A percentile compares a stretch with the other conserved stretches of the same genome.
Conservation (phyloP, 1,140 invertebrate species). For the Drosophila erecta region DNA sequence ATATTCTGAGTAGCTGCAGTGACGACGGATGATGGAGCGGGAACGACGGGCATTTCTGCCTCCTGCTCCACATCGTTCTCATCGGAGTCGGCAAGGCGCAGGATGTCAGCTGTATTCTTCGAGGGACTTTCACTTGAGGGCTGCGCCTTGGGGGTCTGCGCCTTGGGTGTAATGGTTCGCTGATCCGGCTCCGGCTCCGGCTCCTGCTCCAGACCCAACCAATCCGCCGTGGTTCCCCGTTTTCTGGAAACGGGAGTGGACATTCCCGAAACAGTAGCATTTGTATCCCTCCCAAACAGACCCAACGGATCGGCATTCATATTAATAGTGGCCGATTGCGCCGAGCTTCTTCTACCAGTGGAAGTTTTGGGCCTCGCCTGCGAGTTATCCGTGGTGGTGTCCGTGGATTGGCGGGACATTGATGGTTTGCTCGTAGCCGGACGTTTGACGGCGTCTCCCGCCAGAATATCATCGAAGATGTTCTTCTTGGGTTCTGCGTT, state of each 20-base stretch:
- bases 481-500: slow-evolving; percentile 62
- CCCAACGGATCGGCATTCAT: slow-evolving; percentile 73
- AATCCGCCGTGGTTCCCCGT: slow-evolving; percentile 70
- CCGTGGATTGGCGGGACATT: slow-evolving; percentile 79
- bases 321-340: slow-evolving; percentile 55
- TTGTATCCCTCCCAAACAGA: slow-evolving; percentile 64
- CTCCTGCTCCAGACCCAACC: slow-evolving; percentile 68
- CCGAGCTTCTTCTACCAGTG: slow-evolving; percentile 67
- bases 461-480: slow-evolving; percentile 63
- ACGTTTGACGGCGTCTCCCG: slow-evolving; percentile 41
- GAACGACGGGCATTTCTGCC: background rate
- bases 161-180: background rate
- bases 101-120: slow-evolving; percentile 13
- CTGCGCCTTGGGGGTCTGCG: slow-evolving; percentile 7
- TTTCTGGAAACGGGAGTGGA: slow-evolving; percentile 70
- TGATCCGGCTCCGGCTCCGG: slow-evolving; percentile 10
- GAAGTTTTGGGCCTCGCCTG: slow-evolving; percentile 75
- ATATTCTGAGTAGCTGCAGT: slow-evolving; percentile 59
- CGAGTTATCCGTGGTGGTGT: slow-evolving; percentile 77
- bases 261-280: slow-evolving; percentile 65
- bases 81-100: slow-evolving; percentile 40
- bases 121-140: background rate
- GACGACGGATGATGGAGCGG: slow-evolving; percentile 3
- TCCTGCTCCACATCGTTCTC: slow-evolving; percentile 21
- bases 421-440: slow-evolving; percentile 61